Conservation (phyloP, 2,113 vertebrate species). For the Mola mola region DNA sequence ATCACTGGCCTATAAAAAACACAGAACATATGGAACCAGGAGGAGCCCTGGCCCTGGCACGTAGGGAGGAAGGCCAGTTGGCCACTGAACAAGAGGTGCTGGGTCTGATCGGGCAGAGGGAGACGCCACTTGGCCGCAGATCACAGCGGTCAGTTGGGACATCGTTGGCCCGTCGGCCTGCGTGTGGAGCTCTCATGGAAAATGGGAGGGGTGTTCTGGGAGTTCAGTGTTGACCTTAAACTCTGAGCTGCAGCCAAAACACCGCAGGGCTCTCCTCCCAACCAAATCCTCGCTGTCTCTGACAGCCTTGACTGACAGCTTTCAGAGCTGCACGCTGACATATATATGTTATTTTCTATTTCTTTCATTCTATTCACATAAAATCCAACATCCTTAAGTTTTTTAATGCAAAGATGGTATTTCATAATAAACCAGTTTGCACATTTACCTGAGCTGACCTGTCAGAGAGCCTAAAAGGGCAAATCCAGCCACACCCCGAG, state of each 20-base stretch:
- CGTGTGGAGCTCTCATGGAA: conserved; percentile 68
- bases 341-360: conserved; percentile 10
- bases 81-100: conserved; percentile 79
- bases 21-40: conserved; percentile 82
- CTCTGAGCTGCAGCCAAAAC: conserved; percentile 49
- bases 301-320: conserved; percentile 60
- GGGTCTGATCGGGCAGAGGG: conserved; percentile 78
- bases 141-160: conserved; percentile 84
- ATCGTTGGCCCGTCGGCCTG: conserved; percentile 64
- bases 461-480: conserved; percentile 6
- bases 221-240: conserved; percentile 79
- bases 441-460: no score
- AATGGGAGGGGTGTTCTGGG: conserved; percentile 49
- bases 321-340: conserved; percentile 8
- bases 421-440: no score
- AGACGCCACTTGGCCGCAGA: conserved; percentile 82
- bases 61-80: conserved; percentile 80
- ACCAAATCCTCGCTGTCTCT: conserved; percentile 24
- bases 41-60: conserved; percentile 75
- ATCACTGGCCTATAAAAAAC: conserved; percentile 80
- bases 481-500: conserved; percentile 26
- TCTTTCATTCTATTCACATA: conserved; percentile 23
- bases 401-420: conserved; percentile 11
- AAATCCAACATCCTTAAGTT: conserved; percentile 4
- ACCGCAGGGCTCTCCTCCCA: conserved; percentile 31